These are phyloP conservation scores for Scleropages formosus DNA, from an alignment of 2,797 vertebrate genomes.

Conservation along the genomic window DNA sequence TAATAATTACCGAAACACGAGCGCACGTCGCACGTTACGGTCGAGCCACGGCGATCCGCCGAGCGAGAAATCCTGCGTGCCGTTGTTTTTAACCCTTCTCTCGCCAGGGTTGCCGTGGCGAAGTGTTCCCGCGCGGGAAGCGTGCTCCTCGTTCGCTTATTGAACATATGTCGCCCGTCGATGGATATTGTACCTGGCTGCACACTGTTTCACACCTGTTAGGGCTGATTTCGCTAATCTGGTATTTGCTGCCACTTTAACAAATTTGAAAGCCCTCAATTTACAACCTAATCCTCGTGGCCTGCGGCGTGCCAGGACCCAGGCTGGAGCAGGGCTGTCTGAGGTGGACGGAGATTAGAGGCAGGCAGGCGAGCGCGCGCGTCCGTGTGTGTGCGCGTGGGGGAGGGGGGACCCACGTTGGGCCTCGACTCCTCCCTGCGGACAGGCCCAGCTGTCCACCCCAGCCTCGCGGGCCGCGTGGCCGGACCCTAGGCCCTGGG, in stretches of 20 bases:
- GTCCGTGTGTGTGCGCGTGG: not conserved
- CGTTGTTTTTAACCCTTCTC: slow-evolving; percentile 11
- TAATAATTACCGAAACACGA: too few species aligned
- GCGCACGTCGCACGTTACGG: too few species aligned
- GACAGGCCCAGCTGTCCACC: slow-evolving; percentile 10
- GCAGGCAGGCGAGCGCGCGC: not conserved
- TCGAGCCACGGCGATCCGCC: too few species aligned
- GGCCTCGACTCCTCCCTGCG: not conserved
- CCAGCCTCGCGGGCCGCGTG: not conserved
- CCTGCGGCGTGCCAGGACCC: slow-evolving; percentile 30
- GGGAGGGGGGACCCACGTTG: not conserved
- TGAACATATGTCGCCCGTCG: slow-evolving; percentile 30
- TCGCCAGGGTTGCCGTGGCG: not conserved
- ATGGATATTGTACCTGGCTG: slow-evolving; percentile 35
- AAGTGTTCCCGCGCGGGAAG: not conserved
- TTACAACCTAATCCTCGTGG: slow-evolving; percentile 34
- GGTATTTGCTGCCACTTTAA: slow-evolving; percentile 38
- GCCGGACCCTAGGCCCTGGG: not conserved
- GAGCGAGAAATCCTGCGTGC: too few species aligned
- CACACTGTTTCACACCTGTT: slow-evolving; percentile 36
- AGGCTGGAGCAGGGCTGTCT: slow-evolving; percentile 30
- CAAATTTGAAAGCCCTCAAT: slow-evolving; percentile 37
- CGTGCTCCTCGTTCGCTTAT: slow-evolving; percentile 12
- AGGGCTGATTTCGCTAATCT: slow-evolving; percentile 37
- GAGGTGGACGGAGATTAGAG: slow-evolving; percentile 36